Conservation (phyloP, 2,113 vertebrate species). For the Sinocyclocheilus anophthalmus region DNA sequence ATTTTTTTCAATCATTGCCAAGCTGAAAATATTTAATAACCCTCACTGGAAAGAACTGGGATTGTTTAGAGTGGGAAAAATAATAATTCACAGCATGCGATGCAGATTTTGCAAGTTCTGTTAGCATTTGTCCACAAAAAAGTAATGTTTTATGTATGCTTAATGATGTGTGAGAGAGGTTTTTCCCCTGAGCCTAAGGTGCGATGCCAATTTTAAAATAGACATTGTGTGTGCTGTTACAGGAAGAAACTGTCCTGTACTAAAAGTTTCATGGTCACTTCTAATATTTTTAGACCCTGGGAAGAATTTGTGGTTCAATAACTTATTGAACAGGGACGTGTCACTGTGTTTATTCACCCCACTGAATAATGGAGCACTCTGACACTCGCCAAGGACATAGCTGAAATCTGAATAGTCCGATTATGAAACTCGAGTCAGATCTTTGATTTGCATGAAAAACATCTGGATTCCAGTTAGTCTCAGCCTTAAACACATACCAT, state of each 20-base stretch:
- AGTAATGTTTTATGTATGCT: slow-evolving; percentile 3
- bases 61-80: slow-evolving; percentile 3
- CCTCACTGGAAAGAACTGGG: not conserved
- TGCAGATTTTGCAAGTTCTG: not conserved
- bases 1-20: slow-evolving; percentile 34
- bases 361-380: slow-evolving; percentile 46
- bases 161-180: slow-evolving; percentile 14
- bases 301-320: slow-evolving; percentile 28
- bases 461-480: too few species aligned
- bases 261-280: slow-evolving; percentile 57
- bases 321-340: slow-evolving; percentile 41
- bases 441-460: too few species aligned
- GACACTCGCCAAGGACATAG: not conserved
- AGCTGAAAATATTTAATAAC: slow-evolving; percentile 20
- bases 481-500: not conserved
- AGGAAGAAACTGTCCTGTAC: slow-evolving; percentile 16
- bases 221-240: slow-evolving; percentile 13
- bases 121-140: slow-evolving; percentile 17
- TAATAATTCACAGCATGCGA: not conserved
- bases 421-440: not conserved
- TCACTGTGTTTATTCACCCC: slow-evolving; percentile 49
- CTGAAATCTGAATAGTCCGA: not conserved
- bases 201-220: slow-evolving; percentile 6
- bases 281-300: slow-evolving; percentile 44
- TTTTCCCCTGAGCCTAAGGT: not conserved